phyloP scores from a whole-genome alignment of 2,113 vertebrate genomes.

The Myiozetetes cayanensis region DNA sequence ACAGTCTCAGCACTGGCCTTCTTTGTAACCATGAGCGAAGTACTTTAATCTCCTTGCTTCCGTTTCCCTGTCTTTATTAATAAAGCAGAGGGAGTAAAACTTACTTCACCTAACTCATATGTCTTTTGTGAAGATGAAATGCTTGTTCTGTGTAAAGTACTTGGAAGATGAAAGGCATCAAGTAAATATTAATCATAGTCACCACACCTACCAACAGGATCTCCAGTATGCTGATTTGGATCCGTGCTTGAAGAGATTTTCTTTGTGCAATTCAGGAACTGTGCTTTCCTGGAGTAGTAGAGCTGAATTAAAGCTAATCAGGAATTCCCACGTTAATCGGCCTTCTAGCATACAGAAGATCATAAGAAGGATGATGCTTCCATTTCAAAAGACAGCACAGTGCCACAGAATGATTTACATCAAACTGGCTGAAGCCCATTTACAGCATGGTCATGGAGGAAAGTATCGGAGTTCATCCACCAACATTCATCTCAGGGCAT shows the following conservation, averaged over 20 bases:
- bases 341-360: constrained; percentile 25
- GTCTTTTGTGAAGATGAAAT: constrained; percentile 25
- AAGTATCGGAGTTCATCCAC: constrained; percentile 12
- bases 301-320: constrained; percentile 54
- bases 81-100: not conserved
- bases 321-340: constrained; percentile 28
- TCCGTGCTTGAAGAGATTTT: not conserved
- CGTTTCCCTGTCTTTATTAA: constrained; percentile 13
- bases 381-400: constrained; percentile 31
- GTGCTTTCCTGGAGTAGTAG: not conserved
- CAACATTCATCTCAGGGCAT: not conserved
- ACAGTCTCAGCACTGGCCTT: not conserved
- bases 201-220: constrained; percentile 52
- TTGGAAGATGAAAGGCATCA: constrained; percentile 42
- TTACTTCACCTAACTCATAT: not conserved
- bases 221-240: not conserved
- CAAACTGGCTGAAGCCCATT: constrained; percentile 30
- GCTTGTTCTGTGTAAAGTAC: constrained; percentile 25
- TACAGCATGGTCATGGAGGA: constrained; percentile 3
- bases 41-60: constrained; percentile 6
- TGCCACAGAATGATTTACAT: not conserved
- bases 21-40: not conserved
- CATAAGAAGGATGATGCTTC: constrained; percentile 20
- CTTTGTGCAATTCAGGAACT: constrained; percentile 38
- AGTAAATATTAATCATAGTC: constrained; percentile 44